phyloP scores from a whole-genome alignment of 2,797 vertebrate genomes.

The Champsocephalus gunnari region DNA sequence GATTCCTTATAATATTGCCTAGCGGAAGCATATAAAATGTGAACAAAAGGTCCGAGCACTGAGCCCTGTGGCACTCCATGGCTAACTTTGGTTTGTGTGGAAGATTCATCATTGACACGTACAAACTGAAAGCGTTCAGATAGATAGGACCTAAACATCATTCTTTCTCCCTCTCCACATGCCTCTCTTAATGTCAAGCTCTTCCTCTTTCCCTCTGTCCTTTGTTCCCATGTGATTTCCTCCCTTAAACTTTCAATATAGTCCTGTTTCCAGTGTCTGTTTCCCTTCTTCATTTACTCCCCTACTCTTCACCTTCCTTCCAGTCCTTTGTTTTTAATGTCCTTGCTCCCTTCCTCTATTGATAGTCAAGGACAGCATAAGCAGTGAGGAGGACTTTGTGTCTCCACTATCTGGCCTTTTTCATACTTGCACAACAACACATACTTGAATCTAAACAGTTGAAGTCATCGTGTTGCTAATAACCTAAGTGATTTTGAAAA shows the following conservation, averaged over 20 bases:
- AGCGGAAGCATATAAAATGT: too few relatives aligned
- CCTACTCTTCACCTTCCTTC: not conserved
- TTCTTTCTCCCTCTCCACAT: conserved; percentile 20
- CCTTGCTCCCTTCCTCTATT: not conserved
- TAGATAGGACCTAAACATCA: not conserved
- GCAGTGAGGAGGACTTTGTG: not conserved
- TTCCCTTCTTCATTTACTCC: not conserved
- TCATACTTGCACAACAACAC: not conserved
- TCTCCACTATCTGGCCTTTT: not conserved
- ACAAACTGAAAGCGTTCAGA: too few relatives aligned
- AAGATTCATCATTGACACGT: too few relatives aligned
- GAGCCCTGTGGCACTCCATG: too few relatives aligned
- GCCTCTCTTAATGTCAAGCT: conserved; percentile 36
- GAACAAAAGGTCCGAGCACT: too few relatives aligned
- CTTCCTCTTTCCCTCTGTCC: conserved; percentile 23
- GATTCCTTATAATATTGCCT: too few relatives aligned
- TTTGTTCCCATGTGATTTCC: conserved; percentile 2
- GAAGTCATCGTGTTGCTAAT: too few relatives aligned
- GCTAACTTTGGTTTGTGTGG: too few relatives aligned
- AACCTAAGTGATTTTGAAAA: not conserved
- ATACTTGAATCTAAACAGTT: not conserved
- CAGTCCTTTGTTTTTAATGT: not conserved
- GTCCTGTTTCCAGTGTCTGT: not conserved
- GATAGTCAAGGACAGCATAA: conserved; percentile 18
- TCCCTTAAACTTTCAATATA: conserved; percentile 7